Conservation (phyloP, 2,113 vertebrate species). For the Gulo gulo region DNA sequence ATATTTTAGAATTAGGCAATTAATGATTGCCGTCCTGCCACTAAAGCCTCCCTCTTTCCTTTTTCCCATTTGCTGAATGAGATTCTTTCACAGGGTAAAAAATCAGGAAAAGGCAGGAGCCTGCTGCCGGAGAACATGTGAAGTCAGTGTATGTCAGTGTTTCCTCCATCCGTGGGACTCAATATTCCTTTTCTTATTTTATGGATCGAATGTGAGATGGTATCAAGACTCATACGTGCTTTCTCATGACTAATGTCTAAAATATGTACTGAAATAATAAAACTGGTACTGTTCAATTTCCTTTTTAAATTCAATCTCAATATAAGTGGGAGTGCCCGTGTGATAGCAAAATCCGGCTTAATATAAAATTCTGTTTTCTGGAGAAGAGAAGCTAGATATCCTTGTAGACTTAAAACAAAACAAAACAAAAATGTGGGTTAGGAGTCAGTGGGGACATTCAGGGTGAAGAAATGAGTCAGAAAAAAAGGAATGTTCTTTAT, state of each 20-base stretch:
- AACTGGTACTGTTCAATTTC: slow-evolving; percentile 65
- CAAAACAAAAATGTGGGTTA: background rate
- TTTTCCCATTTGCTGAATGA: background rate
- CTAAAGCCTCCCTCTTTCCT: background rate
- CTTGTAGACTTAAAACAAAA: slow-evolving; percentile 21
- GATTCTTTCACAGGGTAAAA: slow-evolving; percentile 53
- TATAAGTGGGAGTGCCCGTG: slow-evolving; percentile 44
- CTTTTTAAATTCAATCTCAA: slow-evolving; percentile 53
- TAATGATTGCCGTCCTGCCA: background rate
- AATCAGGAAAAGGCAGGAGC: background rate
- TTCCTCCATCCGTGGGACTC: slow-evolving; percentile 29
- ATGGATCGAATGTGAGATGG: slow-evolving; percentile 56
- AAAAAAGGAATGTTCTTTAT: slow-evolving; percentile 59
- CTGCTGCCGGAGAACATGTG: background rate
- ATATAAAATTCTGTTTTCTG: slow-evolving; percentile 49
- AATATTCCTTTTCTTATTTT: slow-evolving; percentile 66
- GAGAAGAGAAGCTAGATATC: slow-evolving; percentile 49
- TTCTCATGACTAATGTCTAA: slow-evolving; percentile 62
- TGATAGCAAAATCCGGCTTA: slow-evolving; percentile 19
- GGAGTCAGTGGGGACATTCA: background rate
- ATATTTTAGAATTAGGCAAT: slow-evolving; percentile 14
- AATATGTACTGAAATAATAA: slow-evolving; percentile 69
- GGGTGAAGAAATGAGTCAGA: slow-evolving; percentile 59
- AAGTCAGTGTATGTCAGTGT: background rate
- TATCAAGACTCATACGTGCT: slow-evolving; percentile 59